Evolutionary conservation across 2,113 vertebrate species (phyloP), one percentile per base, ranked within the genome.

Genomic region (Turdus rufiventris): DNA sequence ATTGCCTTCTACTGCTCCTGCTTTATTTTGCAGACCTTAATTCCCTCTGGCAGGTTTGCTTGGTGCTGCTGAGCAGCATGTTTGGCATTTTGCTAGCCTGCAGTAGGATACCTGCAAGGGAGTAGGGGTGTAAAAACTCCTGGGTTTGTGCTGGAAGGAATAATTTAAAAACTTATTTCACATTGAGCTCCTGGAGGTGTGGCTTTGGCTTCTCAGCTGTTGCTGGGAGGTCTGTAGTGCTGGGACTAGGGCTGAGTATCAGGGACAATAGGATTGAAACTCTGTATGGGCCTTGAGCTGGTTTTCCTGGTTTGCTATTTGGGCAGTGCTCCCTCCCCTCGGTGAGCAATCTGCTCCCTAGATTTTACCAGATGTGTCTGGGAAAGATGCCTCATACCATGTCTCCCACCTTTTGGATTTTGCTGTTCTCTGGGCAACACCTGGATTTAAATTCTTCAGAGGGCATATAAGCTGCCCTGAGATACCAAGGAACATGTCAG

Each of bases 251-350:
- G n/a, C 7, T 36, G 57, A 63, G 17, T 23, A 15, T 58, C 7
- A 2, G 29, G 4, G 19, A 9, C 8, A 51, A 17, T 8, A 42
- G 11, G 13, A 19, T 14, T 29, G 43, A 62, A 68, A n/a, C 6
- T 14, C n/a, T 53, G 3, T 6, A 3, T 1, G 1, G 0, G 16
- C 36, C 14, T 31, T 60, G 50, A 40, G 33, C 10, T 56, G 15
- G 9, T 38, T 77, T 82, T 28, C 14, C 36, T 56, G 23, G 29
- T 74, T 73, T 82, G 24, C 18, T 74, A 0, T 42, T 65, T 65
- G 34, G 72, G 57, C 40, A 76, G 31, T 24, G 9, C 14, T 62
- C 28, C 18, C 28, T 48, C 14, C 24, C 14, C 28, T 58, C 16
- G 17, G n/a, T 1, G 2, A 81, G 7, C 28, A 25, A 19, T 26